Conservation (phyloP, 2,888 invertebrate species). For the Napeogenes inachia region DNA sequence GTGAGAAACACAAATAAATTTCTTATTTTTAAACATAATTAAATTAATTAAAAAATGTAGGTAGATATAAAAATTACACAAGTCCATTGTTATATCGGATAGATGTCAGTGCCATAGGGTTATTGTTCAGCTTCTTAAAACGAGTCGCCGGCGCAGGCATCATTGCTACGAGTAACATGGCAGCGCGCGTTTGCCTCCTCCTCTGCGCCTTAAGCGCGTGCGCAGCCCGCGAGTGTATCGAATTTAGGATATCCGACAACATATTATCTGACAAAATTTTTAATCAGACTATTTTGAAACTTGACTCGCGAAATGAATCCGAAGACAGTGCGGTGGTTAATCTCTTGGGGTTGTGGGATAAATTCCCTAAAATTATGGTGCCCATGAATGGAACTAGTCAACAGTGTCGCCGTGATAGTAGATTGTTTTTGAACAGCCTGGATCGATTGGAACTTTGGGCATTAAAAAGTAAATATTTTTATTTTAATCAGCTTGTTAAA, state of each 20-base stretch:
- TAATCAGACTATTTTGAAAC: slow-evolving; percentile 56
- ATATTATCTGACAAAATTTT: slow-evolving; percentile 51
- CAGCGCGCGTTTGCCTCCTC: slow-evolving; percentile 64
- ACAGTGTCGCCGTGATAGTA: slow-evolving; percentile 65
- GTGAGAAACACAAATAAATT: too few relatives aligned
- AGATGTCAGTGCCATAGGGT: slow-evolving; percentile 36
- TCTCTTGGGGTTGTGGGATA: slow-evolving; percentile 60
- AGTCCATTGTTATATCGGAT: slow-evolving; percentile 32
- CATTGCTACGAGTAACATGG: slow-evolving; percentile 63
- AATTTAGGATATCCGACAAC: slow-evolving; percentile 58
- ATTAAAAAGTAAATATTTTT: slow-evolving; percentile 68
- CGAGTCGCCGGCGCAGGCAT: slow-evolving; percentile 37
- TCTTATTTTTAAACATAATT: not conserved
- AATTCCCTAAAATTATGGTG: slow-evolving; percentile 65
- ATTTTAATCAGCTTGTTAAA: not conserved
- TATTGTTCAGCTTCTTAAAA: slow-evolving; percentile 37
- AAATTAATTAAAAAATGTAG: slow-evolving; percentile 9
- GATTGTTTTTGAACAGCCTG: slow-evolving; percentile 56
- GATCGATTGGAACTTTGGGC: slow-evolving; percentile 72
- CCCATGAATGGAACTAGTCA: slow-evolving; percentile 67
- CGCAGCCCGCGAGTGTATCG: slow-evolving; percentile 62
- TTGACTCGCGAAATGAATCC: slow-evolving; percentile 51
- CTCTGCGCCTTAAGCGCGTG: slow-evolving; percentile 41
- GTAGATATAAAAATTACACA: slow-evolving; percentile 28
- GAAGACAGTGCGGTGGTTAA: slow-evolving; percentile 49